Conservation (phyloP, 2,888 invertebrate species). For the Polydrusus cervinus region DNA sequence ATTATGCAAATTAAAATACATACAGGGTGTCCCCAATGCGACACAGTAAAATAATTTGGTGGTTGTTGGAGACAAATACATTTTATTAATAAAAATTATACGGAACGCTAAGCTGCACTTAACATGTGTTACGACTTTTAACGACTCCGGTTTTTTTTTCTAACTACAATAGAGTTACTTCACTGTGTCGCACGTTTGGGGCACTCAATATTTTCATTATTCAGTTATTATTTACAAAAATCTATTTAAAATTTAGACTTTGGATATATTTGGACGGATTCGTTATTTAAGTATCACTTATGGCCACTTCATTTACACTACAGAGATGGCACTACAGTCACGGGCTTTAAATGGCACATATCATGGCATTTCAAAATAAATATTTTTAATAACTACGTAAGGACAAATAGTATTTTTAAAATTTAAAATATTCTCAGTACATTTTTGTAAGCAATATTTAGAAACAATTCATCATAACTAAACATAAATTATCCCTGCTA, state of each 20-base stretch:
- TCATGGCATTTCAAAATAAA: slow-evolving; percentile 45
- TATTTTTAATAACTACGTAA: not conserved
- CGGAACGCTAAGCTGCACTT: too few relatives aligned
- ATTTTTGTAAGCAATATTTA: too few relatives aligned
- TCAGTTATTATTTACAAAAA: slow-evolving; percentile 36
- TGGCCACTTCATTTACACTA: slow-evolving; percentile 49
- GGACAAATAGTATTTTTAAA: not conserved
- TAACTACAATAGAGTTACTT: too few relatives aligned
- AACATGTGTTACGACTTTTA: too few relatives aligned
- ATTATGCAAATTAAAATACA: slow-evolving; percentile 20
- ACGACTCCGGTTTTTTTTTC: too few relatives aligned
- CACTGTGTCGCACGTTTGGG: too few relatives aligned
- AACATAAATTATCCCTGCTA: too few relatives aligned
- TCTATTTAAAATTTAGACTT: slow-evolving; percentile 58
- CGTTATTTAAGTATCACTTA: slow-evolving; percentile 51
- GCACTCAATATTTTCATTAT: not conserved
- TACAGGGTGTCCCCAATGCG: not conserved
- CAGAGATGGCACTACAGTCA: slow-evolving; percentile 59
- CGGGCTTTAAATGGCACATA: slow-evolving; percentile 57
- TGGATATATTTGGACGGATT: slow-evolving; percentile 61
- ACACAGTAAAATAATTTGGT: too few relatives aligned
- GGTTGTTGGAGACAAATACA: too few relatives aligned
- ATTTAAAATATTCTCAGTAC: too few relatives aligned
- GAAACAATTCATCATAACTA: too few relatives aligned
- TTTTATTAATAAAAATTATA: too few relatives aligned